Evolutionary conservation across 2,888 invertebrate genomes (phyloP).

Genomic region (Empis stercorea): DNA sequence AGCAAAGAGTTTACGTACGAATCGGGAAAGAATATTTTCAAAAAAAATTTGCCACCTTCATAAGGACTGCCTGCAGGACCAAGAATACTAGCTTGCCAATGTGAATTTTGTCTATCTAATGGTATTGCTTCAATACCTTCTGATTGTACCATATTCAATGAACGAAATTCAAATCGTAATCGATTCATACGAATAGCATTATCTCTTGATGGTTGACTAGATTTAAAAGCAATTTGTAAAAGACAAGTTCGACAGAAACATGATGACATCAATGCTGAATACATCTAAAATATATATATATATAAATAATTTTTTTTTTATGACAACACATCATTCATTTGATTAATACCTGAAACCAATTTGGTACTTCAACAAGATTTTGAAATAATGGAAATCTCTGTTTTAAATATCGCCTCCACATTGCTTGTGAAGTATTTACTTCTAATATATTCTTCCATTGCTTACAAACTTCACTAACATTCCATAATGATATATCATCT

Average conservation of each 20-base stretch:
- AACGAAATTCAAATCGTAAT: conserved; percentile 56
- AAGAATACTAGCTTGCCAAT: conserved; percentile 89
- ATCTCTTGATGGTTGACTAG: conserved; percentile 52
- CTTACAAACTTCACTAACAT: conserved; percentile 72
- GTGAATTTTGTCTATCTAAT: conserved; percentile 38
- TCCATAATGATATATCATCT: conserved; percentile 85
- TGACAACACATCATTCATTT: too few species aligned
- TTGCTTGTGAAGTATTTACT: conserved; percentile 60
- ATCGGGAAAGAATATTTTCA: conserved; percentile 79
- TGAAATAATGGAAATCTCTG: conserved; percentile 77
- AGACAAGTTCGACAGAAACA: conserved; percentile 80
- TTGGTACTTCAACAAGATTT: conserved; percentile 53
- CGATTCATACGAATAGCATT: conserved; percentile 73
- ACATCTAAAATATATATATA: conserved; percentile 38
- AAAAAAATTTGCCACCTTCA: conserved; percentile 84
- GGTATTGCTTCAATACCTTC: conserved; percentile 37
- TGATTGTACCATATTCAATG: conserved; percentile 31
- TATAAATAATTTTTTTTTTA: too few species aligned
- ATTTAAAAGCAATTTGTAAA: conserved; percentile 67
- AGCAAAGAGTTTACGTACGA: too few species aligned
- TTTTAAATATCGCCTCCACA: conserved; percentile 68
- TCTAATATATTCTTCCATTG: conserved; percentile 73
- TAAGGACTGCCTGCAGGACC: conserved; percentile 89
- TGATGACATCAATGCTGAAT: conserved; percentile 56
- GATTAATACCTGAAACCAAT: conserved; percentile 80